Conservation (phyloP, 2,888 invertebrate species). For the Chymomyza amoena region DNA sequence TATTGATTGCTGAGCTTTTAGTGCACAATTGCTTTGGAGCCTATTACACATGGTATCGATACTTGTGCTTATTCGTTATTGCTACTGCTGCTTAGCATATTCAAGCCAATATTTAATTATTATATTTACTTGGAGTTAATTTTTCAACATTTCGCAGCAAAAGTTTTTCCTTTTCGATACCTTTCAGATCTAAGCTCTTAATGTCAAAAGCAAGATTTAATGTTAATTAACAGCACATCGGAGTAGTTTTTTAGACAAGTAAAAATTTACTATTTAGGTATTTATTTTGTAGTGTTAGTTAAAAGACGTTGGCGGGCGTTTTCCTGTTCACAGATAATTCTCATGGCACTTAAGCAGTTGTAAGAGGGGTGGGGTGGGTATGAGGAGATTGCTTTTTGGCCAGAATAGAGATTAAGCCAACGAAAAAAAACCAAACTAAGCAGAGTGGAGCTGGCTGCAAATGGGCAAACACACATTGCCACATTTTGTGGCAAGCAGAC, state of each 20-base stretch:
- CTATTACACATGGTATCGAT: no score
- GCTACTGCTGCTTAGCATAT: no score
- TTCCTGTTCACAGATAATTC: not conserved
- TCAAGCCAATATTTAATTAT: no score
- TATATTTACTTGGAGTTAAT: not conserved
- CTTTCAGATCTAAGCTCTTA: not conserved
- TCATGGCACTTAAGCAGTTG: conserved; percentile 3
- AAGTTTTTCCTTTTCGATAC: not conserved
- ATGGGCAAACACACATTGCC: conserved; percentile 16
- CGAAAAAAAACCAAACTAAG: not conserved
- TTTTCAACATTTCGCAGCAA: not conserved
- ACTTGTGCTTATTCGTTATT: no score
- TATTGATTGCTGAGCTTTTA: no score
- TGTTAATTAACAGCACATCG: not conserved
- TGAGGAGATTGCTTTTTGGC: not conserved
- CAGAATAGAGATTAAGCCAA: not conserved
- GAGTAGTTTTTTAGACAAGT: not conserved
- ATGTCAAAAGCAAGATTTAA: not conserved
- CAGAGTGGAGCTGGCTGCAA: conserved; percentile 31
- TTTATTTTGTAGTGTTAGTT: not conserved
- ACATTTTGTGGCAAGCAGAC: not conserved
- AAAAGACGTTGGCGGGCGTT: not conserved
- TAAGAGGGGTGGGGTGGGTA: not conserved
- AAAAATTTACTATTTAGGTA: not conserved
- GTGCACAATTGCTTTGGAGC: no score